Conservation (phyloP, 2,113 vertebrate genomes). For the Synchiropus splendidus region DNA sequence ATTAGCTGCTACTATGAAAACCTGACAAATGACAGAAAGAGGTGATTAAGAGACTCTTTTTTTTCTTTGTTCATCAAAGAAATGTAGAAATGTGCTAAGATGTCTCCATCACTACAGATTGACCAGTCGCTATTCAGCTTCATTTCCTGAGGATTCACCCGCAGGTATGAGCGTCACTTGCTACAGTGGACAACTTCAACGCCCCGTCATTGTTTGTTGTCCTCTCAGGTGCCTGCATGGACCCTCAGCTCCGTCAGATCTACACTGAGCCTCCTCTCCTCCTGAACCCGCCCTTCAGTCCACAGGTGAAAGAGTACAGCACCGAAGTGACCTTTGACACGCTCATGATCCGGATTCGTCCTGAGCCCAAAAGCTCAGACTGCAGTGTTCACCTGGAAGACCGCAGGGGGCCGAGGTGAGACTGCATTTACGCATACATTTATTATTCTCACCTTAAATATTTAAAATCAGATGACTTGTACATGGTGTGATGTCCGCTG, state of each 20-base stretch:
- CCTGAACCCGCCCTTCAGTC: slow-evolving; percentile 78
- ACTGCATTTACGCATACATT: no score
- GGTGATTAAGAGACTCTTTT: slow-evolving; percentile 7
- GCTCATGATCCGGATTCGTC: slow-evolving; percentile 74
- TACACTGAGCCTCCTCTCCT: slow-evolving; percentile 77
- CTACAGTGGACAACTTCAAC: no score
- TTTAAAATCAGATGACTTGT: no score
- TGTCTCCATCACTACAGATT: slow-evolving; percentile 6
- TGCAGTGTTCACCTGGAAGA: slow-evolving; percentile 77
- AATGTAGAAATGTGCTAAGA: no score
- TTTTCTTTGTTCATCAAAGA: no score
- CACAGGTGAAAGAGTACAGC: slow-evolving; percentile 78
- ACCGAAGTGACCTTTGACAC: slow-evolving; percentile 85
- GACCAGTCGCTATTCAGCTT: slow-evolving; percentile 17
- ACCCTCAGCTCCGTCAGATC: slow-evolving; percentile 78
- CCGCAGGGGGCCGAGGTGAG: slow-evolving; percentile 78
- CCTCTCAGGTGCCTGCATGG: slow-evolving; percentile 62
- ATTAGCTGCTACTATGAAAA: slow-evolving; percentile 25
- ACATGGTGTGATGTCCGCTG: background rate
- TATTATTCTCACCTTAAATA: no score
- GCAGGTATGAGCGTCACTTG: background rate
- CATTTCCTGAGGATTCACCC: background rate
- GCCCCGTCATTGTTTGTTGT: slow-evolving; percentile 1
- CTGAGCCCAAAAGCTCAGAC: slow-evolving; percentile 65
- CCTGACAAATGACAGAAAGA: slow-evolving; percentile 19